Evolutionary conservation across 2,113 vertebrate genomes (phyloP).

Genomic region (Oreochromis tanganicae): DNA sequence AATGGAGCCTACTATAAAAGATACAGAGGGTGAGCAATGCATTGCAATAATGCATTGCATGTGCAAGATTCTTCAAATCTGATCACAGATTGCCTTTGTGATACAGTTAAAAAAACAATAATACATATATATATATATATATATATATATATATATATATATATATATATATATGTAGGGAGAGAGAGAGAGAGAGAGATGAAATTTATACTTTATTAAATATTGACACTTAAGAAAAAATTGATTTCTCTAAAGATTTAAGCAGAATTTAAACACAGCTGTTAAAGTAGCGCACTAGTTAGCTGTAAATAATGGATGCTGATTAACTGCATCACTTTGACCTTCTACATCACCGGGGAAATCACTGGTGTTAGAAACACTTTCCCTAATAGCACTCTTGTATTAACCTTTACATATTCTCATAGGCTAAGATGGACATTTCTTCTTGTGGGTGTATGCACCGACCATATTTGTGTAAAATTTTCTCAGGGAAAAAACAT

Average conservation of each 20-base stretch:
- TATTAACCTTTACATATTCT: not conserved
- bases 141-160: not conserved
- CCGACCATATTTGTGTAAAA: not conserved
- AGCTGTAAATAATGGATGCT: not conserved
- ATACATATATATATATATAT: not conserved
- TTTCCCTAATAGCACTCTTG: not conserved
- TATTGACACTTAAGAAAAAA: not conserved
- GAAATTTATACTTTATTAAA: not conserved
- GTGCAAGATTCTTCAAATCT: not conserved
- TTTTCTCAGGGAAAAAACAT: not conserved
- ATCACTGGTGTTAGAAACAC: not conserved
- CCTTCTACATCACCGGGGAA: not conserved
- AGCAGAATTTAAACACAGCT: not conserved
- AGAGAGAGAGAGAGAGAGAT: too few relatives aligned
- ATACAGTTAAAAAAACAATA: not conserved
- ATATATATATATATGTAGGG: too few relatives aligned
- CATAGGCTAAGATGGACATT: not conserved
- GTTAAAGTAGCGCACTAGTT: not conserved
- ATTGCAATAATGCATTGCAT: not conserved
- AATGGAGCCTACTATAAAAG: slow-evolving; percentile 7
- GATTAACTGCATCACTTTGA: slow-evolving; percentile 2
- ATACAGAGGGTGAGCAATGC: not conserved
- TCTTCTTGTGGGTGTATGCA: not conserved
- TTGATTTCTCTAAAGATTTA: not conserved
- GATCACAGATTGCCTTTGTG: not conserved